phyloP scores from a whole-genome alignment of 1,140 invertebrate species.

The Orchesella cincta region DNA sequence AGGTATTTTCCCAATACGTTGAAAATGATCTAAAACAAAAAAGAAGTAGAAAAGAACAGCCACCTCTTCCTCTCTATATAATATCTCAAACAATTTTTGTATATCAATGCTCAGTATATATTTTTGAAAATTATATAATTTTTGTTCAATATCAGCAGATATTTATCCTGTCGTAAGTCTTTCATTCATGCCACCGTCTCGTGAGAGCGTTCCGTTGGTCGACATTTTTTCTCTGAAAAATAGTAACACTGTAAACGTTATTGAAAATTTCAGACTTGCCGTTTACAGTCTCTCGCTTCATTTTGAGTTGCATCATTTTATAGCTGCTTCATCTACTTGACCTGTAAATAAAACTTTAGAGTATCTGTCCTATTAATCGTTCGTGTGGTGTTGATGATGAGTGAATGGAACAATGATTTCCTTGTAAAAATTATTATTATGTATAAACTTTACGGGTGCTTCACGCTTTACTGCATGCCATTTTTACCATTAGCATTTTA shows the following conservation, averaged over 20 bases:
- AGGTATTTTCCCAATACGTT: constrained; percentile 41
- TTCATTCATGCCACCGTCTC: constrained; percentile 14
- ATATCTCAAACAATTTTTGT: background rate
- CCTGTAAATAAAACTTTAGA: too few relatives aligned
- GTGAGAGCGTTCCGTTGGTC: constrained; percentile 26
- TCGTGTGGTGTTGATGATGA: background rate
- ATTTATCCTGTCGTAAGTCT: background rate
- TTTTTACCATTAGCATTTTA: background rate
- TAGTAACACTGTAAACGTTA: constrained; percentile 15
- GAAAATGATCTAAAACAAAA: background rate
- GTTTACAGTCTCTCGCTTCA: constrained; percentile 28
- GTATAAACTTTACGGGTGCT: too few relatives aligned
- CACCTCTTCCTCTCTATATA: background rate
- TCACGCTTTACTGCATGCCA: background rate
- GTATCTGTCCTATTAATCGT: too few relatives aligned
- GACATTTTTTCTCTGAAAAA: constrained; percentile 4
- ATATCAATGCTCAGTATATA: background rate
- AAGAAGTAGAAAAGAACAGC: background rate
- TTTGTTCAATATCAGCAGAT: constrained; percentile 31
- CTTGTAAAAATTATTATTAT: too few relatives aligned
- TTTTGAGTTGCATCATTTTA: constrained; percentile 18
- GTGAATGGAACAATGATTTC: background rate
- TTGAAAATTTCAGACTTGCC: background rate
- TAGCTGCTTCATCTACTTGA: background rate
- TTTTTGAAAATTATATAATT: constrained; percentile 18